Conservation (phyloP, 2,888 invertebrate species). For the Caenorhabditis sp. region DNA sequence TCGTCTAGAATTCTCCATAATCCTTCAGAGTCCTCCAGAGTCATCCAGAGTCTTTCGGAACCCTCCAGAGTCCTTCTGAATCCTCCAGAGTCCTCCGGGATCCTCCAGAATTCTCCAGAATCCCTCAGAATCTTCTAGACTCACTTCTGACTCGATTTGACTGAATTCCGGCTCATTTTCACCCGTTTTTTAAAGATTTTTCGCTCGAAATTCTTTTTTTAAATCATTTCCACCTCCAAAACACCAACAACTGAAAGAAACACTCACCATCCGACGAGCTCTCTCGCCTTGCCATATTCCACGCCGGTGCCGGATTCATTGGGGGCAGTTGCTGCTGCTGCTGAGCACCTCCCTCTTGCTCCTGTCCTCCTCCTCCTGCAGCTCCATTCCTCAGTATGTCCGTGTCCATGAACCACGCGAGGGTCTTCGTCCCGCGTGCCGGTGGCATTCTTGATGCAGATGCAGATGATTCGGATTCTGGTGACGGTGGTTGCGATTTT, state of each 20-base stretch:
- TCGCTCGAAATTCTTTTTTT: background rate
- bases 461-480: background rate
- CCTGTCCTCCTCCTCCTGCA: background rate
- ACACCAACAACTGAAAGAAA: no score
- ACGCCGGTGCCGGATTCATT: no score
- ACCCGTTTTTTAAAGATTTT: background rate
- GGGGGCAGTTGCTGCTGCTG: no score
- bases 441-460: constrained; percentile 39
- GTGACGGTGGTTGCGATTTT: background rate
- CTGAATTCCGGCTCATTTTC: background rate
- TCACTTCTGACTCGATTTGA: no score
- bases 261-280: constrained; percentile 60
- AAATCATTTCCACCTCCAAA: background rate
- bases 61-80: no score
- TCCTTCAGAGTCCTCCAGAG: no score
- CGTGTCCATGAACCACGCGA: constrained; percentile 74
- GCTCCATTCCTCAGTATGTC: constrained; percentile 61
- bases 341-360: background rate
- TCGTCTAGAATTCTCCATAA: no score
- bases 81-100: no score
- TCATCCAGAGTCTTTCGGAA: no score
- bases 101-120: no score
- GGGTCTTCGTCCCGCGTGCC: constrained; percentile 71
- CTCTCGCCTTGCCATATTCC: constrained; percentile 17
- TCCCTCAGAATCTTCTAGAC: no score